These are phyloP conservation scores for Plebejus argus DNA, from an alignment of 2,888 invertebrate genomes.

Conservation along the genomic window DNA sequence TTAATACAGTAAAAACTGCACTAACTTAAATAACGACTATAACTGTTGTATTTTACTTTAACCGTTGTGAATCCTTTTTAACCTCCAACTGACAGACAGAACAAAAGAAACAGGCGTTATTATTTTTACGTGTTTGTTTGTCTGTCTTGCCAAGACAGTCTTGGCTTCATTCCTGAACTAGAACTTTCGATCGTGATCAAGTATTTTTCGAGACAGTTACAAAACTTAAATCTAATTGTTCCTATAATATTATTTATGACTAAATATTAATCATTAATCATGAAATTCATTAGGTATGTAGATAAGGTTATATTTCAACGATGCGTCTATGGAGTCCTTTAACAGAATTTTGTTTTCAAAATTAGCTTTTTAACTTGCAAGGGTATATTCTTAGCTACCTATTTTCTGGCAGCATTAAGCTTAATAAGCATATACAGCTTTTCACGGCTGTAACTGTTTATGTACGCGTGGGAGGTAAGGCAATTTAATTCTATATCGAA, in stretches of 20 bases:
- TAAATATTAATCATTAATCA: no score
- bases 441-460: conserved; percentile 13
- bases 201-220: no score
- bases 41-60: background rate
- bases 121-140: no score
- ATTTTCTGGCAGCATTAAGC: conserved; percentile 14
- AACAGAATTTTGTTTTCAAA: background rate
- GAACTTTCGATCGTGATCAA: no score
- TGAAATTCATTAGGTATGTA: no score
- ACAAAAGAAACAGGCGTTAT: background rate
- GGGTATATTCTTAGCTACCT: background rate
- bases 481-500: conserved; percentile 30
- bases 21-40: background rate
- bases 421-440: conserved; percentile 17
- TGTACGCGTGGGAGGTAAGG: conserved; percentile 28
- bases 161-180: no score
- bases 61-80: background rate
- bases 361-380: background rate
- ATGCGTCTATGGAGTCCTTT: background rate
- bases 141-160: no score
- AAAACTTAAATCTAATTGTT: no score
- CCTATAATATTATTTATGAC: no score
- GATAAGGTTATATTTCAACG: no score
- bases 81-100: background rate
- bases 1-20: conserved; percentile 2